Evolutionary conservation across 2,797 vertebrate genomes (phyloP).

Genomic region (Tympanoctomys barrerae): DNA sequence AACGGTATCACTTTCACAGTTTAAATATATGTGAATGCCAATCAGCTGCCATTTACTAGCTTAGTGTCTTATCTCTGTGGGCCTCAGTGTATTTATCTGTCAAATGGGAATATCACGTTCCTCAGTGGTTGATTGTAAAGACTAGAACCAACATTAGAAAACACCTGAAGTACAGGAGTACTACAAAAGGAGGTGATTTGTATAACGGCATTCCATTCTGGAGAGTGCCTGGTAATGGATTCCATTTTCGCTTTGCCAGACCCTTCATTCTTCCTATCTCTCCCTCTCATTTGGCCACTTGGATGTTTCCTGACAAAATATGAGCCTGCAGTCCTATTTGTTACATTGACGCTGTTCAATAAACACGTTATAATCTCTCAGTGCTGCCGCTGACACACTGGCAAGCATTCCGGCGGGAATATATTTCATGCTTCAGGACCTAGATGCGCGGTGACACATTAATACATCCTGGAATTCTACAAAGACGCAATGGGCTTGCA

Average conservation of each 20-base stretch:
- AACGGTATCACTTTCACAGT: not conserved
- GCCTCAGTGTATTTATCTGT: not conserved
- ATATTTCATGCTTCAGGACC: conserved; percentile 54
- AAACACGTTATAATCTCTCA: conserved; percentile 68
- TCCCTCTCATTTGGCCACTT: not conserved
- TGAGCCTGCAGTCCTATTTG: conserved; percentile 32
- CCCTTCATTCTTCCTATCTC: not conserved
- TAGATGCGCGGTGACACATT: conserved; percentile 66
- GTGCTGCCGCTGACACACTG: conserved; percentile 46
- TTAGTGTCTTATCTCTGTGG: not conserved
- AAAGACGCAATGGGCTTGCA: conserved; percentile 33
- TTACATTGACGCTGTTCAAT: conserved; percentile 46
- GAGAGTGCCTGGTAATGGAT: conserved; percentile 8
- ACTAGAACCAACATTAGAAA: not conserved
- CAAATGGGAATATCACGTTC: not conserved
- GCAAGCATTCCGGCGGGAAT: conserved; percentile 55
- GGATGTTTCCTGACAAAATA: conserved; percentile 51
- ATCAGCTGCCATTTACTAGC: not conserved
- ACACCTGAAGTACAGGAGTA: not conserved
- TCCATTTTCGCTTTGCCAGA: conserved; percentile 41
- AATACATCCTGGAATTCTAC: conserved; percentile 61
- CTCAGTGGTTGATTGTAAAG: not conserved
- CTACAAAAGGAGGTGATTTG: not conserved
- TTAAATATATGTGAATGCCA: not conserved
- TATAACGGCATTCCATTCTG: not conserved